A percentile compares a stretch with the other conserved stretches of the same genome.
These are phyloP conservation scores for Catonia carolina DNA, from an alignment of 2,888 invertebrate genomes.

Conservation along the genomic window DNA sequence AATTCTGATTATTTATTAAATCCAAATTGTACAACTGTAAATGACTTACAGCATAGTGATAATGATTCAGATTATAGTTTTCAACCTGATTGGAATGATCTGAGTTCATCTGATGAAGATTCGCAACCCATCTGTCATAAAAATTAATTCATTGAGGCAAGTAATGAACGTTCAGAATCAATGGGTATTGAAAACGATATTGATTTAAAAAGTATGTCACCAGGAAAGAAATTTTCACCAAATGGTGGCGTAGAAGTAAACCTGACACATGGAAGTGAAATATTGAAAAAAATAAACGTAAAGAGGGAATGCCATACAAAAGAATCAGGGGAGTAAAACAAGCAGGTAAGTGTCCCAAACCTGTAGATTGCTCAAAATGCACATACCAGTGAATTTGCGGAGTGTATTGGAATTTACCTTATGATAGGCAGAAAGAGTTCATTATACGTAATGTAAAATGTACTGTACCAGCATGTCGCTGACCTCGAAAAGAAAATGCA, in stretches of 20 bases:
- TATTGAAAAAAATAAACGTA: not conserved
- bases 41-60: too few species aligned
- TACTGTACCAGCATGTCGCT: not conserved
- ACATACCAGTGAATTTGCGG: not conserved
- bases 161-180: too few species aligned
- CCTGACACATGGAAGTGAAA: not conserved
- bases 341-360: not conserved
- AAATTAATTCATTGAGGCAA: too few species aligned
- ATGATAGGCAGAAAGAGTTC: not conserved
- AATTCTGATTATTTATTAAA: too few species aligned
- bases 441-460: not conserved
- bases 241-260: not conserved
- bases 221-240: too few species aligned
- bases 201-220: too few species aligned
- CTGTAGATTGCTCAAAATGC: not conserved
- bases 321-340: not conserved
- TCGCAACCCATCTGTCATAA: too few species aligned
- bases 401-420: not conserved
- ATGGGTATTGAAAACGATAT: too few species aligned
- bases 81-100: too few species aligned
- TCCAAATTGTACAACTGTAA: too few species aligned
- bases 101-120: too few species aligned
- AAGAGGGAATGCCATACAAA: not conserved
- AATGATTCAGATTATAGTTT: too few species aligned
- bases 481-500: not conserved